A percentile compares a stretch with the other conserved stretches of the same genome.
phyloP scores from a whole-genome alignment of 2,888 invertebrate genomes.

The Andrena haemorrhoa region DNA sequence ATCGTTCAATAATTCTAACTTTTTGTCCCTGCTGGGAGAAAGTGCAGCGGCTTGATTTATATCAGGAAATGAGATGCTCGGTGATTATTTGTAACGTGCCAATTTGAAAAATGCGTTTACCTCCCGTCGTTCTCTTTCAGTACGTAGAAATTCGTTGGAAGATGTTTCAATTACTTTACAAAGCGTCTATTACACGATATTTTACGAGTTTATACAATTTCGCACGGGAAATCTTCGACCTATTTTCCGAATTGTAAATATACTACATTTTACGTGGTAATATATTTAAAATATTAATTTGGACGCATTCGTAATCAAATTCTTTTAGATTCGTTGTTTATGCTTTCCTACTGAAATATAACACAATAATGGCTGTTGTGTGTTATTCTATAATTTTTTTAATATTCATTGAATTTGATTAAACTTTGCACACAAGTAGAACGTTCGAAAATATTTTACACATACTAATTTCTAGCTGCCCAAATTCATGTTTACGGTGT shows the following conservation, averaged over 20 bases:
- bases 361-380: neutral
- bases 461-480: too few species aligned
- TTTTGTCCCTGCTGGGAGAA: slow-evolving; percentile 30
- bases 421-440: too few species aligned
- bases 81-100: slow-evolving; percentile 6
- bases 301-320: neutral
- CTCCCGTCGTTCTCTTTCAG: neutral
- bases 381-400: neutral
- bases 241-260: neutral
- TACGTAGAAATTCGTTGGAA: neutral
- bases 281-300: neutral
- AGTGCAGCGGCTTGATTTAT: slow-evolving; percentile 34
- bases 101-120: slow-evolving; percentile 15
- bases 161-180: neutral
- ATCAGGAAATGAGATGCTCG: slow-evolving; percentile 11
- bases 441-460: too few species aligned
- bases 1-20: slow-evolving; percentile 10
- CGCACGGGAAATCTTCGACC: too few species aligned
- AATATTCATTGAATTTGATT: neutral
- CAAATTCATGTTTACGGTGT: too few species aligned
- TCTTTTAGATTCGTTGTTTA: neutral
- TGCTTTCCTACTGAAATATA: neutral
- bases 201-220: neutral
- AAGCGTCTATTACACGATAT: neutral
- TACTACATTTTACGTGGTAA: neutral